Evolutionary conservation across 1,140 invertebrate species (phyloP), one percentile per base, ranked within the genome.

Genomic region (Trypoxylus dichotomus): DNA sequence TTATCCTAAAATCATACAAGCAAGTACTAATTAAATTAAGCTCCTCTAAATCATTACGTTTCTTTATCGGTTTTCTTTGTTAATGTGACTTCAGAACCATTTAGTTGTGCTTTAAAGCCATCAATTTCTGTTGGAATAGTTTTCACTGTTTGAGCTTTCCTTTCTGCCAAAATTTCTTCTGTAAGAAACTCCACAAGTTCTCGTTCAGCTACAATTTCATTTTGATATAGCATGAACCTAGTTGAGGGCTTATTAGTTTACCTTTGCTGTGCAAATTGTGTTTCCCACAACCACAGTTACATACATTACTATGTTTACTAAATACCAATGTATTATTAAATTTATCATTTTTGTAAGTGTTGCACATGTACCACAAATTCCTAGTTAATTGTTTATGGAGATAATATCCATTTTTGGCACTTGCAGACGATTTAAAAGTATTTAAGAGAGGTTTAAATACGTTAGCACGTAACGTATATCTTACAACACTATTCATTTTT

Each of bases 151-250:
- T 93, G 92, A 8, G 93, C 90, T 85, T 96, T 95, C 79, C 92
- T 92, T 85, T 97, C 96, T 0, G 94, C 93, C 74, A 93, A 88
- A 78, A 97, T 97, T 88, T 97, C 96, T 86, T 97, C 95, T 3
- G 92, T 92, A 0, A 97, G 86, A 84, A 97, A 97, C 84, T 95
- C 93, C 0, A 95, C 91, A 41, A 97, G 87, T 84, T 97, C 95
- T 80, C 93, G 90, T 86, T 97, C 95, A 82, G 93, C 95, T 96
- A 79, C 68, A 85, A 84, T 19, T 37, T 37, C n/a, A n/a, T n/a
- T n/a, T n/a, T n/a, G n/a, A n/a, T n/a, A n/a, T n/a, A n/a, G n/a
- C n/a, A n/a, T n/a, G 10, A 37, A 37, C 5, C 10, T 37, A 37
- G 5, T 37, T 54, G 1, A 54, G 2, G 1, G 5, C 1, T 54